A percentile compares a stretch with the other conserved stretches of the same genome.
Evolutionary conservation across 1,140 invertebrate genomes (phyloP).

Genomic region (Sminthurides bifidus): DNA sequence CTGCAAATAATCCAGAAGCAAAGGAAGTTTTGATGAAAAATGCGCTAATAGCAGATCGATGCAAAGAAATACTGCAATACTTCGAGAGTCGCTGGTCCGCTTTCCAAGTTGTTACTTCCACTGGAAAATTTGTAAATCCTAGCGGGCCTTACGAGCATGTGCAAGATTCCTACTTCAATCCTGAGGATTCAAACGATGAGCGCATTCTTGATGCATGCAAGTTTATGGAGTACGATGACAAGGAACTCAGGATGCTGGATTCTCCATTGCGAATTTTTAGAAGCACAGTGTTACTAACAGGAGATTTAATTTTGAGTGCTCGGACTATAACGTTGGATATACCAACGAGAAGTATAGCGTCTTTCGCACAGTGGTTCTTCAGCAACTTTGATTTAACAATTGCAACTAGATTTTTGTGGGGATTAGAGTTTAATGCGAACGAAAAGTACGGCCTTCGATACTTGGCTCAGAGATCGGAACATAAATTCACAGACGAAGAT

Average conservation of each 20-base stretch:
- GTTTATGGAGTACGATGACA: constrained; percentile 12
- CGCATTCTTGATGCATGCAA: constrained; percentile 19
- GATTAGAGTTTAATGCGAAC: neutral
- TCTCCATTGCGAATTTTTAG: constrained; percentile 16
- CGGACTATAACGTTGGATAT: constrained; percentile 5
- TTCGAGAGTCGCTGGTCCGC: neutral
- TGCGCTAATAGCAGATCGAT: neutral
- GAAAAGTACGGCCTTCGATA: neutral
- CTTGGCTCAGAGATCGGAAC: neutral
- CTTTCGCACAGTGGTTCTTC: constrained; percentile 8
- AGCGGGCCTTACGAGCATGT: neutral
- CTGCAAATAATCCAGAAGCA: neutral
- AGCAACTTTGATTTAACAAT: neutral
- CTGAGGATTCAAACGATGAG: constrained; percentile 12
- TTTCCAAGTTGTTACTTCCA: constrained; percentile 11
- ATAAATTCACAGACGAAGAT: too few species aligned
- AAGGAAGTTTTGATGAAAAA: constrained; percentile 1
- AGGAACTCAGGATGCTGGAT: neutral
- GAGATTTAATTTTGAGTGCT: constrained; percentile 11
- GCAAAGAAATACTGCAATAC: constrained; percentile 3
- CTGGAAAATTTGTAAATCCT: constrained; percentile 2
- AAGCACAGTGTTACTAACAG: constrained; percentile 14
- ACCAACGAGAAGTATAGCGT: neutral
- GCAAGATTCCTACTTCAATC: constrained; percentile 18
- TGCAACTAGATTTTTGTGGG: neutral